Conservation (phyloP, 2,888 invertebrate species). For the Acrobasis consociella region DNA sequence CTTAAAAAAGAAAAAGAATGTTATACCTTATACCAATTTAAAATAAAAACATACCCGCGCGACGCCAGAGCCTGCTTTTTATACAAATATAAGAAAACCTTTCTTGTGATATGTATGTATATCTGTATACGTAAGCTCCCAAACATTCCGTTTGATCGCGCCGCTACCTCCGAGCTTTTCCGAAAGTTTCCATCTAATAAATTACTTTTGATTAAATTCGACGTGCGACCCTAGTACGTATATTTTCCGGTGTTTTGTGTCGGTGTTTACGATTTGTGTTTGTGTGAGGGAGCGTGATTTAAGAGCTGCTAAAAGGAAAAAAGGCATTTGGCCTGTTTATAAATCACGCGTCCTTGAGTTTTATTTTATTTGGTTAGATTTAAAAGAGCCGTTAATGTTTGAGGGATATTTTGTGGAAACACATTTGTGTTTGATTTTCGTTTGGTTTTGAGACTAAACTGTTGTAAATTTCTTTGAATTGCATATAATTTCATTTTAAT, state of each 20-base stretch:
- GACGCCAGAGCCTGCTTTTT: too few species aligned
- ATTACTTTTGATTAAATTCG: constrained; percentile 45
- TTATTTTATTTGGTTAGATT: too few species aligned
- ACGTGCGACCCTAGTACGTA: constrained; percentile 12
- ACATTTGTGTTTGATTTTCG: too few species aligned
- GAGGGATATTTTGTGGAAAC: too few species aligned
- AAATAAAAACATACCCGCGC: not conserved
- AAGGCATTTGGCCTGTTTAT: not conserved
- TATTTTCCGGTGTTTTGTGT: constrained; percentile 21
- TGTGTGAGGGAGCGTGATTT: constrained; percentile 5
- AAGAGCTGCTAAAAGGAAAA: not conserved
- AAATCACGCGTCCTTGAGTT: not conserved
- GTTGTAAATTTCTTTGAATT: too few species aligned
- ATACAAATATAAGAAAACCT: too few species aligned
- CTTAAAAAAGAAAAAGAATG: too few species aligned
- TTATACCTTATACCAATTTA: too few species aligned
- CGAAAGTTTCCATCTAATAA: constrained; percentile 35
- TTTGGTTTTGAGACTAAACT: too few species aligned
- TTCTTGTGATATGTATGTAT: not conserved
- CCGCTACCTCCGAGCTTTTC: constrained; percentile 1
- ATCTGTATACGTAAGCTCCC: not conserved
- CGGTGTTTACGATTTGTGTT: not conserved
- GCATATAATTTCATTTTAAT: too few species aligned
- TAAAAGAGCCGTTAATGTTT: too few species aligned
- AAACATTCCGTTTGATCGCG: constrained; percentile 4